Evolutionary conservation across 2,888 invertebrate genomes (phyloP), one percentile per base, ranked within the genome.

Genomic region (Caenorhabditis zanzibari): DNA sequence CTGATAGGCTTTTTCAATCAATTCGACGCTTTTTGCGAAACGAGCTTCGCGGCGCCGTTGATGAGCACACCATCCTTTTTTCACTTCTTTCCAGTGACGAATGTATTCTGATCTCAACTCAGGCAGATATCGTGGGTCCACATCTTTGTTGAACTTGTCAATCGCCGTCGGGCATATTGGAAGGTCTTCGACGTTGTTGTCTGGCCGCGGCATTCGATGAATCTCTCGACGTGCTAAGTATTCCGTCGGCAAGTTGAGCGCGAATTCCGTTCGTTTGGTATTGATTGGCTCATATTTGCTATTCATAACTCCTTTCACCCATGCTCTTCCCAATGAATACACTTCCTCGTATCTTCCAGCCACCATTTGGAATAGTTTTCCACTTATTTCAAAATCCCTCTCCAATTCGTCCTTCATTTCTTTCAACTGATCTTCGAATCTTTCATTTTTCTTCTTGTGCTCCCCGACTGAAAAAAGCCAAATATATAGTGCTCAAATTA

Each of bases 341-440:
- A 90, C 87, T 5, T 88, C 68, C 61, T 89, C 79, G 47, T 22
- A 74, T 38, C 79, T 64, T 32, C 80, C 82, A 69, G 91, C 92
- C 1, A 88, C 76, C 66, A 92, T 79, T 52, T 88, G 88, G 75
- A 92, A 92, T 28, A 89, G 87, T 76, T 91, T 92, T 54, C 90
- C 90, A 14, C 92, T 86, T 73, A 92, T 81, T 61, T 92, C 92
- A 73, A 91, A 92, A n/a, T n/a, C n/a, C n/a, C n/a, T n/a, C n/a
- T n/a, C n/a, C n/a, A n/a, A n/a, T n/a, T n/a, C n/a, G n/a, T n/a
- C n/a, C n/a, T n/a, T n/a, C n/a, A n/a, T n/a, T n/a, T n/a, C n/a
- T n/a, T n/a, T n/a, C n/a, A n/a, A n/a, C n/a, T n/a, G n/a, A n/a
- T n/a, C n/a, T n/a, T n/a, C n/a, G n/a, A n/a, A n/a, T n/a, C n/a